Conservation (phyloP, 2,797 vertebrate species). For the Melopsittacus undulatus region DNA sequence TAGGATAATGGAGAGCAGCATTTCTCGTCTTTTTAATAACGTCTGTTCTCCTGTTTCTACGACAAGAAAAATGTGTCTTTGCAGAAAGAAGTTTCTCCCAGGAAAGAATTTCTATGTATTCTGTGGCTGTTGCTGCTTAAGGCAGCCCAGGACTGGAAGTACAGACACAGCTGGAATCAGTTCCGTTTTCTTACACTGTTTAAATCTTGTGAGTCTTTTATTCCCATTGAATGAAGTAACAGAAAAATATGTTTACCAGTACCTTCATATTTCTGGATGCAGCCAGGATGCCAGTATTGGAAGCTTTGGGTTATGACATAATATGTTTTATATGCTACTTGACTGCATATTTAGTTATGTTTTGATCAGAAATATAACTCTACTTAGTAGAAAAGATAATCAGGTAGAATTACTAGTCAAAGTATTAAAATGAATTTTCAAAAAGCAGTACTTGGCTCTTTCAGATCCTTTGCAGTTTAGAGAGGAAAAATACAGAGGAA, state of each 20-base stretch:
- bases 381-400: not conserved
- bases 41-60: not conserved
- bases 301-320: not conserved
- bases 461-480: not conserved
- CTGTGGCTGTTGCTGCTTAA: not conserved
- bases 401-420: not conserved
- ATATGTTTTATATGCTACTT: not conserved
- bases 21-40: not conserved
- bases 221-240: not conserved
- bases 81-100: not conserved
- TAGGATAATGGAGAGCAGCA: not conserved
- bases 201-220: not conserved
- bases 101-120: not conserved
- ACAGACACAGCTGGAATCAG: not conserved
- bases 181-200: not conserved
- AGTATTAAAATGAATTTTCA: not conserved
- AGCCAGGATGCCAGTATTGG: not conserved
- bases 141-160: not conserved
- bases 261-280: not conserved
- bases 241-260: not conserved
- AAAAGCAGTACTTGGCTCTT: not conserved
- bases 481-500: not conserved
- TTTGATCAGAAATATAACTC: not conserved
- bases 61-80: not conserved
- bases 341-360: not conserved